Evolutionary conservation across 2,113 vertebrate species (phyloP).

Genomic region (Nothoprocta perdicaria): DNA sequence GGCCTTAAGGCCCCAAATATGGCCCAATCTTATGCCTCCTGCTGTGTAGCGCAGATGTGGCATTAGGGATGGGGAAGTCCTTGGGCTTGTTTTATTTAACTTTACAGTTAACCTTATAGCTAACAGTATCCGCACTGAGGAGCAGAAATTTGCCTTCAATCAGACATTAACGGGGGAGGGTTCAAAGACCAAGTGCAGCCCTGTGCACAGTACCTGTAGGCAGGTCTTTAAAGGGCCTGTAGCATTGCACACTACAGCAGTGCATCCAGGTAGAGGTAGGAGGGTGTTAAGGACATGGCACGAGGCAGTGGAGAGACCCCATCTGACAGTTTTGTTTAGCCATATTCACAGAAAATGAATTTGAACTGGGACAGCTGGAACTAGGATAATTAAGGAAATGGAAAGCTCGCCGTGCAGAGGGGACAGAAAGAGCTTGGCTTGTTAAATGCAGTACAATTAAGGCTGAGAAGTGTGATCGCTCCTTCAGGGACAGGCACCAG

Average conservation of each 20-base stretch:
- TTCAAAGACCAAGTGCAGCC: background rate
- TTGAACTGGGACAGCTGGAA: background rate
- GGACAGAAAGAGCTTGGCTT: background rate
- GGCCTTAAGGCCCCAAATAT: background rate
- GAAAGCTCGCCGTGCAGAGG: background rate
- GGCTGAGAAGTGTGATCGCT: background rate
- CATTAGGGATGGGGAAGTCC: background rate
- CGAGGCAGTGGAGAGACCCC: background rate
- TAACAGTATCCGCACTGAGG: background rate
- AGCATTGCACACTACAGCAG: background rate
- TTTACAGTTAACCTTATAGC: background rate
- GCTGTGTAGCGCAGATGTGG: rapidly evolving
- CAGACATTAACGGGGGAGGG: background rate
- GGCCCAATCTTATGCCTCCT: background rate
- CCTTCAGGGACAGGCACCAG: background rate
- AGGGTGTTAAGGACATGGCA: background rate
- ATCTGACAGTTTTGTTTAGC: background rate
- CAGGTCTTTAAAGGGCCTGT: background rate
- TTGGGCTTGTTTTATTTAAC: background rate
- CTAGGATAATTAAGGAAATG: background rate
- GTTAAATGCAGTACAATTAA: background rate
- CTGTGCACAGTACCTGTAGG: background rate
- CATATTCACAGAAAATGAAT: background rate
- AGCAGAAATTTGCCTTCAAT: background rate
- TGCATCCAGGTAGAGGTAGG: background rate